Base-by-base conservation (phyloP, 2,113 vertebrate species). In the Amphiprion ocellaris region DNA sequence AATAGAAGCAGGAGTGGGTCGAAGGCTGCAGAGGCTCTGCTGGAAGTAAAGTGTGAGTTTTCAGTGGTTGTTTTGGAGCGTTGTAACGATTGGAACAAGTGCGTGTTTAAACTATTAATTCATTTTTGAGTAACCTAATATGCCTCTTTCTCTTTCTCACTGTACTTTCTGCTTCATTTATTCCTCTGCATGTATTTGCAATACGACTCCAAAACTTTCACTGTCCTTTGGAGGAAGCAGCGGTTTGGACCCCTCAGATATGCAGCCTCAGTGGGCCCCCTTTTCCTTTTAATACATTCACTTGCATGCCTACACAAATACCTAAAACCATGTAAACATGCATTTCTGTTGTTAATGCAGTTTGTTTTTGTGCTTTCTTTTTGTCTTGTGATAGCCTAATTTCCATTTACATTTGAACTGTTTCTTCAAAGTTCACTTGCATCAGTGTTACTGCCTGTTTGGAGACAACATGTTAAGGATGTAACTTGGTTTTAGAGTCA, bases 151-250 rank as follows among this genome's bases (percentile, higher is more conserved):
- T 66, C 4, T 47, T 28, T 21, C 47, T 63, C 46, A 26, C 19
- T 10, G 14, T 47, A 37, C 52, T 77, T 49, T 73, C 21, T 62
- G 52, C 56, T 69, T 53, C 47, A 9, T 49, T 82, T 33, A 19
- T 17, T 69, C 28, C 10, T 1, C 2, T 66, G 0, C 21, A 76
- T 77, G 47, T 21, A 47, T 61, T 83, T 69, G 23, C 52, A 80
- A 76, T 70, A 26, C 30, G 65, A 77, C 64, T 76, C 67, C 60
- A 74, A 58, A 70, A 71, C 19, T 19, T 49, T 76, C 21, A 60
- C 26, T 12, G 39, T 58, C 17, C 14, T 67, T 59, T 49, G 28
- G 56, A 64, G 16, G 64, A 54, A 37, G 61, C 54, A 41, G 44
- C 15, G 30, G 46, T 63, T 28, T 49, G n/a, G 60, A 9, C 33